phyloP scores from a whole-genome alignment of 2,113 vertebrate species.

The Neofelis nebulosa region DNA sequence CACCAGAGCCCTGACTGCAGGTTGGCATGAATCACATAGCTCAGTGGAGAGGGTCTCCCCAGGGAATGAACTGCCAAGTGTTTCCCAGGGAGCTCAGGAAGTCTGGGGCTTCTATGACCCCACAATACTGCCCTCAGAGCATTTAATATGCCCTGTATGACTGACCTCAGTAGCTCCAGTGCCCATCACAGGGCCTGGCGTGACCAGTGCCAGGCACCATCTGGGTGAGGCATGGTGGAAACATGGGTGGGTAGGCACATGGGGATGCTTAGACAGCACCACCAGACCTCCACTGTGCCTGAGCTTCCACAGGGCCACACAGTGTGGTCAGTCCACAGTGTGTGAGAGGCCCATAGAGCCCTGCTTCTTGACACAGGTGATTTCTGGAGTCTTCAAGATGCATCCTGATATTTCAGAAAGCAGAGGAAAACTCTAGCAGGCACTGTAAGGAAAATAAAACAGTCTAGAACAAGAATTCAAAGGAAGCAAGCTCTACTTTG shows the following conservation, averaged over 20 bases:
- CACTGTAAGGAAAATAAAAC: constrained; percentile 21
- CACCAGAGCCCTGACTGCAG: neutral
- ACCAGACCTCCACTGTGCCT: rapidly evolving
- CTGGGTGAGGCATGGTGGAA: too few species aligned
- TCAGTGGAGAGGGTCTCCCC: too few species aligned
- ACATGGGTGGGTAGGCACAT: too few species aligned
- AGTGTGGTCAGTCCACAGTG: rapidly evolving
- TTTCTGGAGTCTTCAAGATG: neutral
- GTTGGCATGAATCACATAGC: neutral
- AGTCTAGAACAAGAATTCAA: neutral
- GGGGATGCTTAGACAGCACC: neutral
- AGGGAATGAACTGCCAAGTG: neutral
- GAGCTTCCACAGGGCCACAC: neutral
- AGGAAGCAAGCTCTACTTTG: constrained; percentile 40
- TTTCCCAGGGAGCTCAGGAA: neutral
- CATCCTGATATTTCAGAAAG: neutral
- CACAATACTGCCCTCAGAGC: rapidly evolving
- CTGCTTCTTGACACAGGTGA: neutral
- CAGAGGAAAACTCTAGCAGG: neutral
- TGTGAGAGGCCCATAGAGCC: too few species aligned
- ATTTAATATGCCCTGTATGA: neutral
- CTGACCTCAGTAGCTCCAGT: neutral
- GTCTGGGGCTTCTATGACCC: neutral
- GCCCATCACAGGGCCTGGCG: neutral
- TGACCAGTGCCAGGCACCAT: neutral